phyloP scores from a whole-genome alignment of 2,888 invertebrate genomes.

The Polydesmus complanatus region DNA sequence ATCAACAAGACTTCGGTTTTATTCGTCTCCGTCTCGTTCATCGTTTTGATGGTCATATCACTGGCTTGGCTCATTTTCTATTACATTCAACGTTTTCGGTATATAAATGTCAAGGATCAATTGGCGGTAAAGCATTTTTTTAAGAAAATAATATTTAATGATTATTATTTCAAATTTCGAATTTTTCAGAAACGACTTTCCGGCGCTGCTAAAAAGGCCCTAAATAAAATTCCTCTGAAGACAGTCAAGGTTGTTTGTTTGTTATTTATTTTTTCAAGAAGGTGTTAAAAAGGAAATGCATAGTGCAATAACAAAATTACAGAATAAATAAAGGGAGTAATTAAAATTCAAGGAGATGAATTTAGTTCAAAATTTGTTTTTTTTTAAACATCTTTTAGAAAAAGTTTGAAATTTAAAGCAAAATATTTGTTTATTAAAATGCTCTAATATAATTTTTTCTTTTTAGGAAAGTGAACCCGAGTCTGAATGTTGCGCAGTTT shows the following conservation, averaged over 20 bases:
- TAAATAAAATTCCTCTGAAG: constrained; percentile 83
- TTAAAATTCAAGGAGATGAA: too few species aligned
- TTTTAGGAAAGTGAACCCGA: constrained; percentile 61
- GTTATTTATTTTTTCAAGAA: too few species aligned
- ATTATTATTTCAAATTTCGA: not conserved
- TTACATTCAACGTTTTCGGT: constrained; percentile 85
- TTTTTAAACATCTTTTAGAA: constrained; percentile 6
- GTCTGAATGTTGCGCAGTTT: constrained; percentile 85
- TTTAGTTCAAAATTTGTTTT: too few species aligned
- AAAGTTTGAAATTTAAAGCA: not conserved
- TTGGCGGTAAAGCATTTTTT: constrained; percentile 48
- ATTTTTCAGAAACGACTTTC: constrained; percentile 65
- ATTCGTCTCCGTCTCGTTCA: constrained; percentile 89
- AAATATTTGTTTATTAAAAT: not conserved
- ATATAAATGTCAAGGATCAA: constrained; percentile 86
- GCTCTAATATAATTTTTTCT: constrained; percentile 13
- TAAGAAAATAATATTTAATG: too few species aligned
- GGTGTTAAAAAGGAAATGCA: too few species aligned
- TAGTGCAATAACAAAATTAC: too few species aligned
- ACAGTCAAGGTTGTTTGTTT: constrained; percentile 54
- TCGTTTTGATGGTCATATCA: constrained; percentile 86
- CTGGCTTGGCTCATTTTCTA: constrained; percentile 92
- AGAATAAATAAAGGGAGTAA: too few species aligned
- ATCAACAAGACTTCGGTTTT: constrained; percentile 78
- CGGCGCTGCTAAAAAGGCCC: constrained; percentile 82